Percentiles rank a stretch among this genome's conserved stretches.
phyloP scores from a whole-genome alignment of 92 coral and sea anemone species.

The Palythoa caribaeorum region DNA sequence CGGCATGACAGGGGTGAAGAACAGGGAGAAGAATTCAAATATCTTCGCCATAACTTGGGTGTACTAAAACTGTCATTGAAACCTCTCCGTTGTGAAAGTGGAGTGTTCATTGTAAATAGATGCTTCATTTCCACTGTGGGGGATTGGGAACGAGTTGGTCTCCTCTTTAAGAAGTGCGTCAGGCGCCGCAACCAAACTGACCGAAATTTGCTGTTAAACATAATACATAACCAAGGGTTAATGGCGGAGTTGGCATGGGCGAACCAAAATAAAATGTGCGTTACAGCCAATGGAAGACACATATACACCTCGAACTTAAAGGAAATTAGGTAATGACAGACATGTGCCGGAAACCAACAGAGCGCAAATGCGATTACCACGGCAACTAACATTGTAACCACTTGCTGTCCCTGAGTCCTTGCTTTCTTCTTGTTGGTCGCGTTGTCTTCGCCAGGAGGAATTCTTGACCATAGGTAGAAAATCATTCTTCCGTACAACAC shows the following conservation, averaged over 20 bases:
- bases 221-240: conserved; percentile 42
- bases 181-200: conserved; percentile 12
- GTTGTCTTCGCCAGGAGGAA: conserved; percentile 46
- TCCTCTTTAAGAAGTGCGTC: not conserved
- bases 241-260: conserved; percentile 47
- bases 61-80: not conserved
- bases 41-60: not conserved
- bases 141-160: not conserved
- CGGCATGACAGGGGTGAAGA: conserved; percentile 30
- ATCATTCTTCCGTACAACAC: conserved; percentile 38
- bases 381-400: conserved; percentile 41
- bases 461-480: conserved; percentile 28
- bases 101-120: conserved; percentile 13
- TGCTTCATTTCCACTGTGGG: conserved; percentile 13
- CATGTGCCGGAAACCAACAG: conserved; percentile 45
- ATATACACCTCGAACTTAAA: conserved; percentile 38
- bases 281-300: conserved; percentile 30
- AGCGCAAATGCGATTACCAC: conserved; percentile 39
- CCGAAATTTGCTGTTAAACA: conserved; percentile 32
- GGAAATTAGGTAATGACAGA: conserved; percentile 40
- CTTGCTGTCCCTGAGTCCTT: conserved; percentile 12
- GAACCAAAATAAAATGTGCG: conserved; percentile 23
- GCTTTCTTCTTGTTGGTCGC: conserved; percentile 24
- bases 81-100: conserved; percentile 25
- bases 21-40: not conserved